Evolutionary conservation across 2,888 invertebrate genomes (phyloP).

Genomic region (Prenolepis imparis): DNA sequence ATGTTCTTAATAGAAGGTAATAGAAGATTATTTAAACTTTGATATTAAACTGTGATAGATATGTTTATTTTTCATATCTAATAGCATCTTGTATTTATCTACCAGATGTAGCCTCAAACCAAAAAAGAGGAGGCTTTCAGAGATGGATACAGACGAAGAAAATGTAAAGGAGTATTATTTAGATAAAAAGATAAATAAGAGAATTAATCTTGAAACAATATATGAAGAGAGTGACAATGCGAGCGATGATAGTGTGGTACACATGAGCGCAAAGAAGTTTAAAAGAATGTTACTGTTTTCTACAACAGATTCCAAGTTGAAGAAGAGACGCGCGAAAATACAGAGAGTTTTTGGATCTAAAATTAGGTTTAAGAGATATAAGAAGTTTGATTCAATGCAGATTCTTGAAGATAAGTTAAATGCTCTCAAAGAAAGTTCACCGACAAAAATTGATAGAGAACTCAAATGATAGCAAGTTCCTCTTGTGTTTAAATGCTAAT

Average conservation of each 20-base stretch:
- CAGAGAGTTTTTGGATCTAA: conserved; percentile 88
- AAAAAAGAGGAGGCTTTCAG: conserved; percentile 78
- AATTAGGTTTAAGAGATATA: conserved; percentile 82
- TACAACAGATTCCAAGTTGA: conserved; percentile 87
- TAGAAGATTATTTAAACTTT: not conserved
- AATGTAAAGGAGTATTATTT: conserved; percentile 88
- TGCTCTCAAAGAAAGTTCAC: conserved; percentile 78
- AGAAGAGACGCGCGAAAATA: conserved; percentile 88
- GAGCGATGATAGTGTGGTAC: conserved; percentile 84
- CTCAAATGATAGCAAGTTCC: conserved; percentile 47
- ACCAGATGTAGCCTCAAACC: conserved; percentile 81
- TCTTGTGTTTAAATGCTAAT: not conserved
- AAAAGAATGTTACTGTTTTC: conserved; percentile 89
- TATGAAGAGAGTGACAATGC: conserved; percentile 88
- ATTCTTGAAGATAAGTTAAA: conserved; percentile 88
- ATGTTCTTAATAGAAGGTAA: conserved; percentile 81
- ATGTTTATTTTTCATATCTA: not conserved
- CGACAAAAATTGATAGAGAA: conserved; percentile 62
- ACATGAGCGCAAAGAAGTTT: conserved; percentile 88
- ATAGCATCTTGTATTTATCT: conserved; percentile 10
- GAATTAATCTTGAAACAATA: conserved; percentile 89
- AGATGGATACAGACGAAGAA: conserved; percentile 77
- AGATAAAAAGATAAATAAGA: conserved; percentile 87
- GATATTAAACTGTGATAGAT: not conserved
- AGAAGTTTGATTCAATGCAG: conserved; percentile 88